Conservation (phyloP, 2,888 invertebrate species). For the Lepas anatifera region DNA sequence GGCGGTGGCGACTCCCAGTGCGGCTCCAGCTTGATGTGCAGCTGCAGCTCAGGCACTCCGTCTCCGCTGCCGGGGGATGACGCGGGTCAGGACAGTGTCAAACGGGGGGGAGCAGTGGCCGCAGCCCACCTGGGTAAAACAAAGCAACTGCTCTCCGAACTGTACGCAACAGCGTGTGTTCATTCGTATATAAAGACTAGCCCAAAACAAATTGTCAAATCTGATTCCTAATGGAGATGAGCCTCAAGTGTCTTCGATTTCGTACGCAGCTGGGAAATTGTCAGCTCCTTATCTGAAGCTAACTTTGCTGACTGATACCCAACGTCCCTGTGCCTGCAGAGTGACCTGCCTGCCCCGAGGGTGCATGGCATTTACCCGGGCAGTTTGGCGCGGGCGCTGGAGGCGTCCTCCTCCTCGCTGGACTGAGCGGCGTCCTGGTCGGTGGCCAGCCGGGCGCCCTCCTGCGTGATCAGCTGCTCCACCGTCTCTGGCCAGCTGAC, state of each 20-base stretch:
- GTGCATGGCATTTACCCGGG: too few relatives aligned
- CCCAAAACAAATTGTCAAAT: too few relatives aligned
- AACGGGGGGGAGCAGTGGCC: background rate
- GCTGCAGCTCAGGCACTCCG: conserved; percentile 8
- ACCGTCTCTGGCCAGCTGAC: conserved; percentile 7
- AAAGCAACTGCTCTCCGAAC: background rate
- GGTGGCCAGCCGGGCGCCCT: background rate
- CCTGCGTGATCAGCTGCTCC: background rate
- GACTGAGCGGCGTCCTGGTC: background rate
- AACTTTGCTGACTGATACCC: too few relatives aligned
- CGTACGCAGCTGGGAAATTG: too few relatives aligned
- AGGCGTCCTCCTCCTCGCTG: background rate
- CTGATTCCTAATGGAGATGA: too few relatives aligned
- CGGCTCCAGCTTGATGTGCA: conserved; percentile 7
- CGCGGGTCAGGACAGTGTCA: background rate
- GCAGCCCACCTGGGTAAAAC: background rate
- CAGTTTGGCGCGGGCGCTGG: background rate
- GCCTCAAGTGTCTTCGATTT: too few relatives aligned
- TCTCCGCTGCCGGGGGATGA: background rate
- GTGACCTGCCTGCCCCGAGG: too few relatives aligned
- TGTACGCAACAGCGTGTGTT: too few relatives aligned
- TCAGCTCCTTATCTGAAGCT: too few relatives aligned
- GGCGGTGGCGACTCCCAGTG: too few relatives aligned
- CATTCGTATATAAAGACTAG: too few relatives aligned
- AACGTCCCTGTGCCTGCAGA: too few relatives aligned